Conservation (phyloP, 2,888 invertebrate species). For the Flabesymbios commensalis region DNA sequence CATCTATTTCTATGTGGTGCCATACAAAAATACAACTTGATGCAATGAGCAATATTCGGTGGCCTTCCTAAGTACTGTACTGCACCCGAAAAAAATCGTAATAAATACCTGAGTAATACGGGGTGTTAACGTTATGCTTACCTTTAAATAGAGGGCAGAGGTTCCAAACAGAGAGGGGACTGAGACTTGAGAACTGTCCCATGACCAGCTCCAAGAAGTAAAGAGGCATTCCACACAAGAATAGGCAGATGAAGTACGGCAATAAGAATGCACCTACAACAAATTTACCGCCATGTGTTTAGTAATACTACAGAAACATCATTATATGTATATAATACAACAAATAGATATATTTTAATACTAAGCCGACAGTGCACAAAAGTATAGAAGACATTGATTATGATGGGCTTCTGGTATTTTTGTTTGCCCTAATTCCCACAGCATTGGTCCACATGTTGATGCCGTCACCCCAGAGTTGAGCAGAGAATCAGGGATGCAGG, state of each 20-base stretch:
- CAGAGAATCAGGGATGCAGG: no score
- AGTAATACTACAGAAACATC: neutral
- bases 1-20: no score
- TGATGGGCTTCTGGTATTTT: no score
- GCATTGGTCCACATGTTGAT: no score
- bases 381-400: no score
- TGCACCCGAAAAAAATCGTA: neutral
- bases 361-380: no score
- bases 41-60: neutral
- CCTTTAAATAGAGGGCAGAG: constrained; percentile 67
- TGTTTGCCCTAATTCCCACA: no score
- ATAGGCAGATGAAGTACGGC: constrained; percentile 67
- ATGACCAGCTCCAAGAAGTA: constrained; percentile 68
- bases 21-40: neutral
- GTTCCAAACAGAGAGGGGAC: constrained; percentile 66
- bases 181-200: constrained; percentile 67
- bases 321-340: no score
- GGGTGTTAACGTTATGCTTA: constrained; percentile 31
- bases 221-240: constrained; percentile 67
- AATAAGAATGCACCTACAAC: constrained; percentile 69
- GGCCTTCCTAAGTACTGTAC: neutral
- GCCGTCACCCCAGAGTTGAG: no score
- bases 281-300: neutral
- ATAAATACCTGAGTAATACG: neutral
- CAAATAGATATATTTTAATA: no score